These are phyloP conservation scores for Tamandua tetradactyla DNA, from an alignment of 2,797 vertebrate species.

Conservation along the genomic window DNA sequence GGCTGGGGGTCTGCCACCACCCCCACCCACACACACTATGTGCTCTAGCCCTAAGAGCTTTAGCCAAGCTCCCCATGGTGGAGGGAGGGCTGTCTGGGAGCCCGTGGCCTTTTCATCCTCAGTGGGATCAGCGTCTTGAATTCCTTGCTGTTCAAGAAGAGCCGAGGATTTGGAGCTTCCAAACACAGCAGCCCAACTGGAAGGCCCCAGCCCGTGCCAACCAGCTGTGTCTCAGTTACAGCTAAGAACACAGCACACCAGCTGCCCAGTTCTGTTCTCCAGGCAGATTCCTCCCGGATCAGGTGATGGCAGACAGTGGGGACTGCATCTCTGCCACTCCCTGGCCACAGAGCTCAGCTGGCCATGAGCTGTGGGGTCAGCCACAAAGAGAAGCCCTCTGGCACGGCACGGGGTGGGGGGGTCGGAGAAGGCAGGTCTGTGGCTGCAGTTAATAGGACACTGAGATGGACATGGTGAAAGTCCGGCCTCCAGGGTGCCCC, in stretches of 20 bases:
- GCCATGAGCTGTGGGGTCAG: not conserved
- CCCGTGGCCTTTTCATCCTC: not conserved
- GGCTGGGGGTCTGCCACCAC: not conserved
- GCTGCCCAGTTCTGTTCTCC: constrained; percentile 58
- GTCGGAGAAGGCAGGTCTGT: not conserved
- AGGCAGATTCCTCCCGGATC: constrained; percentile 62
- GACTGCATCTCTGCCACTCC: not conserved
- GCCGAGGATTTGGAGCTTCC: constrained; percentile 48
- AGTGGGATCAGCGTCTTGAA: not conserved
- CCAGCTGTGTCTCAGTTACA: constrained; percentile 65
- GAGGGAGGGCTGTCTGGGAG: not conserved
- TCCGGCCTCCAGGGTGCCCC: not conserved
- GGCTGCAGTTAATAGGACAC: not conserved
- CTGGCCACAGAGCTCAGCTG: not conserved
- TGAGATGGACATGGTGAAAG: not conserved
- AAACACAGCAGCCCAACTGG: not conserved
- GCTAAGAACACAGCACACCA: constrained; percentile 62
- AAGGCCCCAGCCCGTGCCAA: constrained; percentile 47
- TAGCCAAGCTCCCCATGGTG: not conserved
- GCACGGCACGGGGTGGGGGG: not conserved
- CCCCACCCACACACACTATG: not conserved
- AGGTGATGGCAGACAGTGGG: constrained; percentile 56
- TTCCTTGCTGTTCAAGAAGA: constrained; percentile 22
- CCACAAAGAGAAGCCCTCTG: not conserved
- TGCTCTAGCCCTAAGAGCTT: not conserved